Percentiles rank a stretch among this genome's conserved stretches.
Conservation (phyloP, 2,113 vertebrate species). For the Tympanuchus pallidicinctus region DNA sequence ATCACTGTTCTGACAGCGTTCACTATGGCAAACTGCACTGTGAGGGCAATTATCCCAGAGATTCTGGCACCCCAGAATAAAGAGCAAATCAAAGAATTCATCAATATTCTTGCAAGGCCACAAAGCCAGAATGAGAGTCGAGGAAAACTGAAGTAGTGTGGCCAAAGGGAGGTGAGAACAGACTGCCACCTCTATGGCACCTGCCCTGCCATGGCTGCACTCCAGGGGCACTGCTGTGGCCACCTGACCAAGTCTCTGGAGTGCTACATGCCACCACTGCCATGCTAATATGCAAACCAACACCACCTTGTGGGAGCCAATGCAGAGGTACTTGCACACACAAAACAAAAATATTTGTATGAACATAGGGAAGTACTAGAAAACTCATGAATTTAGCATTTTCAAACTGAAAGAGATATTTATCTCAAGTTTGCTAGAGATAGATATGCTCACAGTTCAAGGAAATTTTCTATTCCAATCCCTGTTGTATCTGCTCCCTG, state of each 20-base stretch:
- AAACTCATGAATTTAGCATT: neutral
- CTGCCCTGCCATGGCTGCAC: neutral
- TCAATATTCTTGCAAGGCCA: neutral
- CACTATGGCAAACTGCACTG: neutral
- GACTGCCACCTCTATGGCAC: neutral
- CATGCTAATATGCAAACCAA: neutral
- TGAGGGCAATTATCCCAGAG: neutral
- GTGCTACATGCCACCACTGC: neutral
- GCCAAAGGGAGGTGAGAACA: neutral
- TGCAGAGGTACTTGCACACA: neutral
- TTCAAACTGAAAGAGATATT: neutral
- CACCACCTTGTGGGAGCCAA: neutral
- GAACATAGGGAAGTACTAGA: neutral
- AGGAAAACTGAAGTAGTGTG: neutral
- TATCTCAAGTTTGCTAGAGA: neutral
- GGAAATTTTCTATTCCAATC: neutral
- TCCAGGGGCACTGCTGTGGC: neutral
- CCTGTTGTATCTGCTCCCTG: neutral
- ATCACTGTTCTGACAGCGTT: conserved; percentile 1
- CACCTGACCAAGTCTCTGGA: neutral
- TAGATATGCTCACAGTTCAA: neutral
- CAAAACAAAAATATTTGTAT: neutral
- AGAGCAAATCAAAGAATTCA: neutral
- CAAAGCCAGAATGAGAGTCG: neutral
- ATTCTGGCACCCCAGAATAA: neutral